phyloP scores from a whole-genome alignment of 37 sponge, comb jelly and placozoan genomes.

The Beroe forskalii region DNA sequence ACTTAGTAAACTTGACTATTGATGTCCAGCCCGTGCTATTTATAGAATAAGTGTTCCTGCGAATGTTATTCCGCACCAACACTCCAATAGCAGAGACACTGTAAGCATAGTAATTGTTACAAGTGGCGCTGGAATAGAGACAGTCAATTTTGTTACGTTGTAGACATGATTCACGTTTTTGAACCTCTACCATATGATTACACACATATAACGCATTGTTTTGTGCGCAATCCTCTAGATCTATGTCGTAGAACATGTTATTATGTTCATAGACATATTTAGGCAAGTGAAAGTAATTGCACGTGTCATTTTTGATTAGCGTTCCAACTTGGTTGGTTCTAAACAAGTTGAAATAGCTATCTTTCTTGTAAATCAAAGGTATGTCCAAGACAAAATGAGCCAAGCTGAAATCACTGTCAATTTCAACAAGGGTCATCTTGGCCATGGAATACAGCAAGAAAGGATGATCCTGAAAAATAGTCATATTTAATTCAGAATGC shows the following conservation, averaged over 20 bases:
- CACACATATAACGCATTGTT: constrained; percentile 14
- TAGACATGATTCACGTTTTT: neutral
- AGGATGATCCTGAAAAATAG: constrained; percentile 6
- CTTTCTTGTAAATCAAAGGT: neutral
- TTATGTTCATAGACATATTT: constrained; percentile 5
- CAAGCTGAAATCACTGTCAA: neutral
- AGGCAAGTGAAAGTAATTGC: neutral
- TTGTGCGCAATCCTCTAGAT: neutral
- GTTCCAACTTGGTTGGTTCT: neutral
- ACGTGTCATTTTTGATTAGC: neutral
- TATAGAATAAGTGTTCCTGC: neutral
- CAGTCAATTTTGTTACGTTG: neutral
- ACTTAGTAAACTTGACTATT: neutral
- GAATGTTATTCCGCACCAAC: neutral
- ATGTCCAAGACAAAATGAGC: constrained; percentile 21
- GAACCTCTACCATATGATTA: neutral
- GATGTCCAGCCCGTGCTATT: neutral
- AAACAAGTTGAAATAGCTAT: constrained; percentile 6
- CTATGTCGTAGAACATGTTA: constrained; percentile 5
- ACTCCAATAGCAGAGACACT: constrained; percentile 9
- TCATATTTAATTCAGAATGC: neutral
- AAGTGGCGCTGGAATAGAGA: neutral
- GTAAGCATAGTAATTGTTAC: neutral
- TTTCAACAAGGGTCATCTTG: neutral
- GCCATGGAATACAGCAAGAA: neutral